Percentiles rank a stretch among this genome's conserved stretches.
phyloP scores from a whole-genome alignment of 2,888 invertebrate genomes.

The Acrocera orbiculus region DNA sequence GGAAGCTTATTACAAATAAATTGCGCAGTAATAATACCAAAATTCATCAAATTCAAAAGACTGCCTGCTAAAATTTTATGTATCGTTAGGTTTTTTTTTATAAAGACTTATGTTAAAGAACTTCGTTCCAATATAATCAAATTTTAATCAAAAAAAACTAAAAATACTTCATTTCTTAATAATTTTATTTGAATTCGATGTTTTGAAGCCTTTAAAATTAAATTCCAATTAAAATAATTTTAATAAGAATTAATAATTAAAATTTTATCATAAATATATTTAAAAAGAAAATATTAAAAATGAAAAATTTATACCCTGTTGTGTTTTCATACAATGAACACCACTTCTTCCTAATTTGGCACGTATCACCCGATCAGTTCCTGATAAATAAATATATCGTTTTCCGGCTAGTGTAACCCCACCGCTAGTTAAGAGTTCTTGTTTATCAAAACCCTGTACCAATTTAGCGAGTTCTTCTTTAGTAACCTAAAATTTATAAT shows the following conservation, averaged over 20 bases:
- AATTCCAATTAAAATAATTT: neutral
- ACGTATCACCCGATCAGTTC: conserved; percentile 83
- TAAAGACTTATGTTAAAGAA: too few species aligned
- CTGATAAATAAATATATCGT: conserved; percentile 90
- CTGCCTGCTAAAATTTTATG: too few species aligned
- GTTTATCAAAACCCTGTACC: conserved; percentile 78
- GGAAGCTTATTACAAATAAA: too few species aligned
- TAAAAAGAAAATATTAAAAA: neutral
- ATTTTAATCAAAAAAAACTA: too few species aligned
- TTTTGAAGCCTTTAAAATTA: too few species aligned
- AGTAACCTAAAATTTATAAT: conserved; percentile 57
- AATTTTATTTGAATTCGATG: too few species aligned
- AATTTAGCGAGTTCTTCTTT: conserved; percentile 83
- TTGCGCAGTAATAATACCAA: too few species aligned
- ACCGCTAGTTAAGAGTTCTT: conserved; percentile 73
- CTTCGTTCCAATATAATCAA: too few species aligned
- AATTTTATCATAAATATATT: neutral
- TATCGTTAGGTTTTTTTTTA: too few species aligned
- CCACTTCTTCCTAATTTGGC: conserved; percentile 87
- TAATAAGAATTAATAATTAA: conserved; percentile 1
- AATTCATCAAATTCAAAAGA: too few species aligned
- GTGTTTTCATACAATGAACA: conserved; percentile 91
- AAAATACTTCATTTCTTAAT: too few species aligned
- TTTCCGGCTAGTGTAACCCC: conserved; percentile 83
- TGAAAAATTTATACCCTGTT: conserved; percentile 49